phyloP scores from a whole-genome alignment of 2,888 invertebrate species.

The Drosophila nigritarsus region DNA sequence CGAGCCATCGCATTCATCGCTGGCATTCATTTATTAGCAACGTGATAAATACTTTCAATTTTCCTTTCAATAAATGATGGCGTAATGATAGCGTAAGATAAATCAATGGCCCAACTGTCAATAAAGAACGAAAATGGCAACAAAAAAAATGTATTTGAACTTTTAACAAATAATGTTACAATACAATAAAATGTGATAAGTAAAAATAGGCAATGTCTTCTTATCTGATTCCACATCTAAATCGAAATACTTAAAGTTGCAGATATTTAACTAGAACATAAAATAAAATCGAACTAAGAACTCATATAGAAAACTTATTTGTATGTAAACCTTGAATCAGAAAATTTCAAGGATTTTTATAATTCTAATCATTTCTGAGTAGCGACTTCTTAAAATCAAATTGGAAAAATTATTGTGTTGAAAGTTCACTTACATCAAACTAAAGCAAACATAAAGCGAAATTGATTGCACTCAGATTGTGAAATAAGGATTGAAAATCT shows the following conservation, averaged over 20 bases:
- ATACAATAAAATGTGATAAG: constrained; percentile 21
- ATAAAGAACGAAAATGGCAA: constrained; percentile 5
- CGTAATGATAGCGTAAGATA: constrained; percentile 74
- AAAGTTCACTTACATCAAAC: background rate
- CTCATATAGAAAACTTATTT: background rate
- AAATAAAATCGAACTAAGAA: background rate
- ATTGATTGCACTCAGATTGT: constrained; percentile 15
- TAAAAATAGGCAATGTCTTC: background rate
- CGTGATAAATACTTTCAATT: constrained; percentile 81
- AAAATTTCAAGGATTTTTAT: constrained; percentile 1
- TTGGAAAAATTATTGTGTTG: constrained; percentile 13
- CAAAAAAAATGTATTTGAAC: constrained; percentile 27
- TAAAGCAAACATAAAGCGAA: constrained; percentile 3
- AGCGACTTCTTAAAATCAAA: constrained; percentile 1
- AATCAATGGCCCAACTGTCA: constrained; percentile 65
- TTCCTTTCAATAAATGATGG: constrained; percentile 80
- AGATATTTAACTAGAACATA: background rate
- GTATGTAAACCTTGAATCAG: no score
- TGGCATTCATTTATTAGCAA: constrained; percentile 77
- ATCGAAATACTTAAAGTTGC: background rate
- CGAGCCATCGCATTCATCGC: constrained; percentile 47
- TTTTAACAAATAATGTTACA: constrained; percentile 26
- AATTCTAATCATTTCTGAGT: constrained; percentile 11
- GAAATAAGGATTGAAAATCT: background rate
- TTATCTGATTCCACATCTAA: background rate